Conservation (phyloP, 2,113 vertebrate species). For the Esox niger region DNA sequence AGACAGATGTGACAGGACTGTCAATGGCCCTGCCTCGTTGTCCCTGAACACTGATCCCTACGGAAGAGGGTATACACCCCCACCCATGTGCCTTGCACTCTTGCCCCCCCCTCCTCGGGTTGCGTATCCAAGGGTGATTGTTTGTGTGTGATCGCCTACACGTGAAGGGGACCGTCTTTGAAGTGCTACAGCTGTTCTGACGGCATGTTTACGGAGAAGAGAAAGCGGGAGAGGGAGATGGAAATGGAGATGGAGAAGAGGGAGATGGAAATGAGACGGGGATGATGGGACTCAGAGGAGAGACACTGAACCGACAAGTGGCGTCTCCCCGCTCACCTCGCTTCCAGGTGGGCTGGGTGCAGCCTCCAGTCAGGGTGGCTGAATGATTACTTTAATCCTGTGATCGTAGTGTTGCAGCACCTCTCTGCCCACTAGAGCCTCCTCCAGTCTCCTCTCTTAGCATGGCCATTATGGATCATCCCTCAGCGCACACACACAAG, state of each 20-base stretch:
- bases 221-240: not conserved
- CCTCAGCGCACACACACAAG: not conserved
- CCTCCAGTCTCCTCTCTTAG: not conserved
- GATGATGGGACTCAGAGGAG: not conserved
- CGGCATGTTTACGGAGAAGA: slow-evolving; percentile 11
- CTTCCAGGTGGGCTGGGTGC: no score
- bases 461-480: not conserved
- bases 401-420: not conserved
- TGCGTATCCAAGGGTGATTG: no score
- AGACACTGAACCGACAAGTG: not conserved
- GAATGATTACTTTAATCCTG: no score
- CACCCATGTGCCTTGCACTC: slow-evolving; percentile 1
- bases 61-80: slow-evolving; percentile 53
- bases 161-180: slow-evolving; percentile 11
- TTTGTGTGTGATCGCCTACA: slow-evolving; percentile 11
- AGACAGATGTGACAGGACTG: slow-evolving; percentile 70
- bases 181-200: slow-evolving; percentile 32
- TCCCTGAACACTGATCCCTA: slow-evolving; percentile 61
- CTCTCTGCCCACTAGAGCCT: not conserved
- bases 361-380: no score
- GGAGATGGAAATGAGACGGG: slow-evolving; percentile 11
- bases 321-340: no score
- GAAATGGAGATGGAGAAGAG: not conserved
- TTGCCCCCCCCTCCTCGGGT: no score
- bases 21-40: slow-evolving; percentile 63